A percentile compares a stretch with the other conserved stretches of the same genome.
Conservation (phyloP, 2,888 invertebrate genomes). For the Volucella bombylans region DNA sequence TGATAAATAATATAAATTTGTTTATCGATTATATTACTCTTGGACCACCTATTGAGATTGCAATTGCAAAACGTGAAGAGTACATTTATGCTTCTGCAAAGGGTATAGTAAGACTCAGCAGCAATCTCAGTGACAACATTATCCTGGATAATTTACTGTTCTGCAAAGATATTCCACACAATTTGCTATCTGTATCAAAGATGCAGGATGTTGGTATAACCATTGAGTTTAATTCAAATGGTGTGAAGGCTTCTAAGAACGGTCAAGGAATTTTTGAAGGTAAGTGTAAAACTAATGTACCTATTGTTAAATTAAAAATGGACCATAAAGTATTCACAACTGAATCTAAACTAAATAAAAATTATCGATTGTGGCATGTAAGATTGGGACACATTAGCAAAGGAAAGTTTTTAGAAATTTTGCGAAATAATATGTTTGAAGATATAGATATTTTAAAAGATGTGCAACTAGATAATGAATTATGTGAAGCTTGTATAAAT, state of each 20-base stretch:
- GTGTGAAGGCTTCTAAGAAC: slow-evolving; percentile 72
- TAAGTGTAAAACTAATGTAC: slow-evolving; percentile 25
- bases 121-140: slow-evolving; percentile 75
- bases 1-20: slow-evolving; percentile 62
- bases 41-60: slow-evolving; percentile 58
- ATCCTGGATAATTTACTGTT: slow-evolving; percentile 73
- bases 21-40: slow-evolving; percentile 45
- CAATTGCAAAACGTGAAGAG: slow-evolving; percentile 70
- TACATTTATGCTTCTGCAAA: slow-evolving; percentile 77
- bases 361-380: too few species aligned
- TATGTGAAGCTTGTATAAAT: slow-evolving; percentile 78
- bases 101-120: slow-evolving; percentile 76
- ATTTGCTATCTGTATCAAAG: slow-evolving; percentile 76
- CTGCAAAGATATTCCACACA: slow-evolving; percentile 77
- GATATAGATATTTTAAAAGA: slow-evolving; percentile 33
- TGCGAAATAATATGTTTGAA: slow-evolving; percentile 13
- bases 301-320: slow-evolving; percentile 44
- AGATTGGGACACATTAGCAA: too few species aligned
- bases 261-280: slow-evolving; percentile 47
- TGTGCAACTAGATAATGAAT: slow-evolving; percentile 54
- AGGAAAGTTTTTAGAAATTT: too few species aligned
- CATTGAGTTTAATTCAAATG: slow-evolving; percentile 77
- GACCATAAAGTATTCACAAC: background rate
- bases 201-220: slow-evolving; percentile 77
- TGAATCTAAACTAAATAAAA: too few species aligned